Percentiles rank a stretch among this genome's conserved stretches.
Evolutionary conservation across 2,797 vertebrate species (phyloP).

Genomic region (Cichlasoma orientale): DNA sequence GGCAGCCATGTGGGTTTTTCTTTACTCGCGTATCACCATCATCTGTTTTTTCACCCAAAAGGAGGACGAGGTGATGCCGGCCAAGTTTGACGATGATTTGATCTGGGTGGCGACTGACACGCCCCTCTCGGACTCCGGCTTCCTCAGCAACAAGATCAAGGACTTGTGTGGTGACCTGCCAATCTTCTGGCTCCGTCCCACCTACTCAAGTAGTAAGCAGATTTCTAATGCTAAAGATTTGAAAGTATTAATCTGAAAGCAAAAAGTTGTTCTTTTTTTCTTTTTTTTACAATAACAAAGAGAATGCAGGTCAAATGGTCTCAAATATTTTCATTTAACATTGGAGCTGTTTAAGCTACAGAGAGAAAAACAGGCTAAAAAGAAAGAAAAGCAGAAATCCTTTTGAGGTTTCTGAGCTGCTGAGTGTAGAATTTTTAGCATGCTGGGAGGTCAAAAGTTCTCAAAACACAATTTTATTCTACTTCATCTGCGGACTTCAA

Average conservation of each 20-base stretch:
- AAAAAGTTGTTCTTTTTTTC: no score
- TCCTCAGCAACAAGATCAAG: slow-evolving; percentile 91
- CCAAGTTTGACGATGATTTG: slow-evolving; percentile 91
- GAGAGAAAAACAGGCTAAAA: slow-evolving; percentile 39
- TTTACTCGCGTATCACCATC: background rate
- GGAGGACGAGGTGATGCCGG: slow-evolving; percentile 95
- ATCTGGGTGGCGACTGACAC: slow-evolving; percentile 90
- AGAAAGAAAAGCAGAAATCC: slow-evolving; percentile 38
- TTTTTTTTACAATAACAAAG: slow-evolving; percentile 37
- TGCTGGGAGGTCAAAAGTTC: slow-evolving; percentile 55
- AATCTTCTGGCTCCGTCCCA: slow-evolving; percentile 94
- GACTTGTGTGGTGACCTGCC: slow-evolving; percentile 90
- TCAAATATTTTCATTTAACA: slow-evolving; percentile 45
- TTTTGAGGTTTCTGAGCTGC: slow-evolving; percentile 46
- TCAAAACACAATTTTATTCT: slow-evolving; percentile 51
- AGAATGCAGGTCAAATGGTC: slow-evolving; percentile 41
- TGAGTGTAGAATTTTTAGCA: slow-evolving; percentile 34
- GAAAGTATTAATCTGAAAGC: background rate
- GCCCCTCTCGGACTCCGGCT: slow-evolving; percentile 87
- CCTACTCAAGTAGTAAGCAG: slow-evolving; percentile 87
- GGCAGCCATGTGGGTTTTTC: background rate
- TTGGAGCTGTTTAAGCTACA: slow-evolving; percentile 25
- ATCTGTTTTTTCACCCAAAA: slow-evolving; percentile 13
- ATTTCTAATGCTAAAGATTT: background rate
- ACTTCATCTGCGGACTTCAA: slow-evolving; percentile 49